Evolutionary conservation across 2,113 vertebrate genomes (phyloP), one percentile per base, ranked within the genome.

Genomic region (Xenopus laevis): DNA sequence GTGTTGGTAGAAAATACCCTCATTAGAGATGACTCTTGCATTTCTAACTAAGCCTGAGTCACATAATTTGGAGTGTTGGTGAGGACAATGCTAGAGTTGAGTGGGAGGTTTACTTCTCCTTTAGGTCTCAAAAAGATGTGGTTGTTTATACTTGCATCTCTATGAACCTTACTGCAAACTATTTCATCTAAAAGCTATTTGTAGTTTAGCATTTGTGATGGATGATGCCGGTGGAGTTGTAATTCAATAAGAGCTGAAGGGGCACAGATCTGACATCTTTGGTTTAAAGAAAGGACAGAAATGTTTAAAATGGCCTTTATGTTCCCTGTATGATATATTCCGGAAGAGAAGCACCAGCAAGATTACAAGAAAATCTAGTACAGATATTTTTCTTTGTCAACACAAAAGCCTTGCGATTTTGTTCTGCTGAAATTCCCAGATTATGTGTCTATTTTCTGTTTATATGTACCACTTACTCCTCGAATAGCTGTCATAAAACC

Each of bases 401-500:
- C 58, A 60, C 20, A 11, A 27, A 60, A 60, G 18, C 58, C 9
- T 60, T 4, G 20, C 0, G 4, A 4, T 27, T 60, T 23, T 60
- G 20, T 60, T 60, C 21, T 23, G 11, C 58, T 60, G 58, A 27
- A 60, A 60, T 60, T 60, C 18, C 10, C 11, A 23, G 58, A 60
- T 21, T 60, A 60, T 60, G 58, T 60, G 58, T 60, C 58, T 60
- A 13, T 27, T 23, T 60, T 20, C 2, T 70, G 27, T 60, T 71
- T 71, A 71, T 71, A 71, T 61, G 23, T 20, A 71, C 44, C 20
- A 71, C 20, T 61, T 46, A 47, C 13, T 60, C 8, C 17, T 18
- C 12, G 27, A 60, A 61, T 40, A 8, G 53, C 57, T 3, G 68
- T 40, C 44, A 47, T 71, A 71, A 61, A 60, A 47, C 18, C 16